phyloP scores from a whole-genome alignment of 64 coral and sea anemone genomes.

The Cladopsammia gracilis region DNA sequence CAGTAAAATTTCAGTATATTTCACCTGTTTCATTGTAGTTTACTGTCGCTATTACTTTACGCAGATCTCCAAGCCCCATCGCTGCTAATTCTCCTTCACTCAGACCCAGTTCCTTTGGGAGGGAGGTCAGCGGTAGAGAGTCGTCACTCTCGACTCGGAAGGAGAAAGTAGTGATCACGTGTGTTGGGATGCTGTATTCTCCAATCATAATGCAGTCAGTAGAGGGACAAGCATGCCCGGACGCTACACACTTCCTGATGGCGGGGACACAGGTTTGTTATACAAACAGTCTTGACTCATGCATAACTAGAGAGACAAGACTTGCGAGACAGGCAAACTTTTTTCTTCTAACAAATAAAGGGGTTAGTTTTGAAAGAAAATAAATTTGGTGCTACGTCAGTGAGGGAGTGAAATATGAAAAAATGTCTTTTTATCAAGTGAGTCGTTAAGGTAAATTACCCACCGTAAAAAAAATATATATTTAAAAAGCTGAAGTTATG shows the following conservation, averaged over 20 bases:
- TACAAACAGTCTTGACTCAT: neutral
- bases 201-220: conserved; percentile 77
- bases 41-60: too few species aligned
- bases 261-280: conserved; percentile 72
- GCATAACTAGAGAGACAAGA: neutral
- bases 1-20: too few species aligned
- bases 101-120: neutral
- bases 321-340: too few species aligned
- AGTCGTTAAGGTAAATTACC: too few species aligned
- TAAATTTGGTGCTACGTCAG: too few species aligned
- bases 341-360: too few species aligned
- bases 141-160: conserved; percentile 16
- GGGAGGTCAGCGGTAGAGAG: conserved; percentile 52
- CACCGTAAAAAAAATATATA: too few species aligned
- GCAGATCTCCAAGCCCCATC: conserved; percentile 49
- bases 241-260: conserved; percentile 84
- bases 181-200: conserved; percentile 85
- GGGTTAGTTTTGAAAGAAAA: too few species aligned
- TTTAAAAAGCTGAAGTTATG: too few species aligned
- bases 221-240: conserved; percentile 81
- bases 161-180: conserved; percentile 77
- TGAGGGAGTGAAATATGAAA: too few species aligned
- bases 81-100: neutral
- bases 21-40: too few species aligned
- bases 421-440: too few species aligned